Evolutionary conservation across 2,797 vertebrate species (phyloP).

Genomic region (Rhinichthys osculus): DNA sequence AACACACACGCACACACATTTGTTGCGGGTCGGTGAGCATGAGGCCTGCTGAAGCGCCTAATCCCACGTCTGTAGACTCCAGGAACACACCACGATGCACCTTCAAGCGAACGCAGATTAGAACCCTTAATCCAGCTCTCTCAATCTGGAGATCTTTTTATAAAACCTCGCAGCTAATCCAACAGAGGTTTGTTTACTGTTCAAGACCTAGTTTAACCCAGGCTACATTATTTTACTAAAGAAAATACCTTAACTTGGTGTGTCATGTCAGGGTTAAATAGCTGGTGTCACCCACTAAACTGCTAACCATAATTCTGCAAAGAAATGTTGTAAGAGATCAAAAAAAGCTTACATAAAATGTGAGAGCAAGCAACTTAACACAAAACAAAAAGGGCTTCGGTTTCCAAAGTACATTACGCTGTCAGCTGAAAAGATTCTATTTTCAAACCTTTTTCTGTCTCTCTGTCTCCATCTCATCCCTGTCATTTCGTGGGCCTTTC

Average conservation of each 20-base stretch:
- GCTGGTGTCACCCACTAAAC: neutral
- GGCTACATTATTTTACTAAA: conserved; percentile 11
- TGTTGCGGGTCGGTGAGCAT: conserved; percentile 43
- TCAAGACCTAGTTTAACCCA: conserved; percentile 43
- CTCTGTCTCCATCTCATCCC: conserved; percentile 59
- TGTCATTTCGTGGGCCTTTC: conserved; percentile 81
- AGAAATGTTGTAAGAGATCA: neutral
- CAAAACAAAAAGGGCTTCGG: conserved; percentile 23
- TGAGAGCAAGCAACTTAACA: neutral
- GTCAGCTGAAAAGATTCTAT: conserved; percentile 55
- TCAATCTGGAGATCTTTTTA: conserved; percentile 62
- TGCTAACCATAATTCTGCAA: neutral
- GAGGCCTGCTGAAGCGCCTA: conserved; percentile 49
- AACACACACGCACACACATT: conserved; percentile 34
- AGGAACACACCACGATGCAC: conserved; percentile 46
- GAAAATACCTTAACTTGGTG: neutral
- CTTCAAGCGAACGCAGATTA: conserved; percentile 55
- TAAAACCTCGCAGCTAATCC: conserved; percentile 62
- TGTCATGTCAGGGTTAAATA: conserved; percentile 14
- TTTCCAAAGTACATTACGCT: conserved; percentile 11
- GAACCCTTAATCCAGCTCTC: conserved; percentile 52
- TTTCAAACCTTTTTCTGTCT: conserved; percentile 43
- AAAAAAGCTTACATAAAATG: neutral
- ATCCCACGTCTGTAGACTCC: conserved; percentile 49
- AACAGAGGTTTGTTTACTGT: conserved; percentile 56